Evolutionary conservation across 1,140 invertebrate genomes (phyloP), one percentile per base, ranked within the genome.

Genomic region (Drosophila busckii): DNA sequence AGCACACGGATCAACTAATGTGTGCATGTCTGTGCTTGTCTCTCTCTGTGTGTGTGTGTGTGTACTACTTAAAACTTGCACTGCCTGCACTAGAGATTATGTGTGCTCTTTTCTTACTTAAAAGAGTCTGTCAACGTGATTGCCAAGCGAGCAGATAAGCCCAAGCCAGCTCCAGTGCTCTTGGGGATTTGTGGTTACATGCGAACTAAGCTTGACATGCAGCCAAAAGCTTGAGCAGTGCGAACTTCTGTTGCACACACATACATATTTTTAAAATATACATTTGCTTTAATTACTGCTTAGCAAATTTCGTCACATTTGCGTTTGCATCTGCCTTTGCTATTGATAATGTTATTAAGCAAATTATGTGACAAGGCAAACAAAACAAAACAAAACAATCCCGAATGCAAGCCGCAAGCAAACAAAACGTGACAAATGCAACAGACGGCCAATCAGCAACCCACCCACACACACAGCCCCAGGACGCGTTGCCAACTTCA

Each of bases 71-170:
- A 48, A 46, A 60, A 65, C 41, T 42, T 60, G 34, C 48, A 50
- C 46, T 61, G 42, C 31, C 23, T 54, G 25, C 25, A 37, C 38
- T n/a, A 9, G 37, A 48, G 71, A 70, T 76, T 76, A 78, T 78
- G 70, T 78, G 61, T 78, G 73, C 67, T 58, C 67, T 63, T 78
- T 76, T 76, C 70, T 48, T 63, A 76, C 71, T 76, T 76, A 78
- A 70, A 60, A 67, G 71, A 76, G 71, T 78, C 71, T 76, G 71
- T 76, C 71, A 78, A 78, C 71, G 71, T 76, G 71, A 76, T 76
- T 76, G 71, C 71, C n/a, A 78, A 66, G 71, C 71, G 70, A 62
- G 66, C 66, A 52, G n/a, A n/a, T n/a, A n/a, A n/a, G n/a, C n/a
- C n/a, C n/a, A n/a, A n/a, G n/a, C n/a, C n/a, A 10, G 38, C 26